These are phyloP conservation scores for Diaperis boleti DNA, from an alignment of 2,888 invertebrate species.

Conservation along the genomic window DNA sequence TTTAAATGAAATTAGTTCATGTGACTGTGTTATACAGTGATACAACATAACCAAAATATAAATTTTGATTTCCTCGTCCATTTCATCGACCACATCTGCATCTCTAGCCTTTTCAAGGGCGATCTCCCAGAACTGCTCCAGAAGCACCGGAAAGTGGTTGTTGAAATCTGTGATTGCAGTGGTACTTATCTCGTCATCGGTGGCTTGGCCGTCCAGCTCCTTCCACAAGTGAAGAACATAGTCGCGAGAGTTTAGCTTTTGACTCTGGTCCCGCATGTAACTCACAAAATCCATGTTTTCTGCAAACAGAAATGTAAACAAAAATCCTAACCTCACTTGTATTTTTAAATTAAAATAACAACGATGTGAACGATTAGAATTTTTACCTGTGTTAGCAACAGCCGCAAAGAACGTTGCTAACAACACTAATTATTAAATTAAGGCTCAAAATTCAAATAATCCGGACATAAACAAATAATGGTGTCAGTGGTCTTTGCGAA, in stretches of 20 bases:
- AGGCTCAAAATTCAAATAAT: no score
- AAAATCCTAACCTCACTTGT: background rate
- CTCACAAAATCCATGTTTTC: conserved; percentile 39
- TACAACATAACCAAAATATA: conserved; percentile 37
- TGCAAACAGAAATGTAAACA: background rate
- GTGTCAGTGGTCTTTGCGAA: no score
- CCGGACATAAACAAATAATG: no score
- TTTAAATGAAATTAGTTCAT: conserved; percentile 30
- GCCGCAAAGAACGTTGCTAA: no score
- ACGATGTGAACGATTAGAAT: no score
- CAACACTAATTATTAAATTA: no score
- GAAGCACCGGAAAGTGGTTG: conserved; percentile 36
- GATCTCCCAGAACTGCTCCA: conserved; percentile 39
- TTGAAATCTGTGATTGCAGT: conserved; percentile 25
- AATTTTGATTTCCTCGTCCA: conserved; percentile 33
- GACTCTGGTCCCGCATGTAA: conserved; percentile 36
- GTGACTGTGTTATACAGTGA: conserved; percentile 38
- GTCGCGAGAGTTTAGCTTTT: conserved; percentile 27
- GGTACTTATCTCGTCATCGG: conserved; percentile 4
- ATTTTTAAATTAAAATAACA: background rate
- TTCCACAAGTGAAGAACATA: conserved; percentile 32
- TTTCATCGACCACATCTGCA: conserved; percentile 23
- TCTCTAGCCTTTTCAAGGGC: conserved; percentile 29
- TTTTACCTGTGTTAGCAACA: no score
- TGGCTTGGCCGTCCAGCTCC: conserved; percentile 20